Evolutionary conservation across 2,888 invertebrate genomes (phyloP), one percentile per base, ranked within the genome.

Genomic region (Drosophila prostipennis): DNA sequence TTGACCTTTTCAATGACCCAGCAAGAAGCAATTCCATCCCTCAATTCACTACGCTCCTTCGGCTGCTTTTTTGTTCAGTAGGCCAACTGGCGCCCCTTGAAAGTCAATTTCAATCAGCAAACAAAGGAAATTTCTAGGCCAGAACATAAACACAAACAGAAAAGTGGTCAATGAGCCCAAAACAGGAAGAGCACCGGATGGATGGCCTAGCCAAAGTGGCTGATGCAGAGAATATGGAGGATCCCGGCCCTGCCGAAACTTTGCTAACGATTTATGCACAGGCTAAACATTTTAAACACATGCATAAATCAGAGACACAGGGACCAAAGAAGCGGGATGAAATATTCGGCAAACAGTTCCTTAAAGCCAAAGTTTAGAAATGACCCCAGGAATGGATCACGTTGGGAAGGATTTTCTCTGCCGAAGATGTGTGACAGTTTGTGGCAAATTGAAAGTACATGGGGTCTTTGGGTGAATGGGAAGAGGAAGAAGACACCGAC

Each of bases 381-480:
- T 58, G 65, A 42, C 45, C 39, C 51, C 58, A 63, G 34, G 64
- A 65, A 46, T 26, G 39, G 64, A 64, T 64, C 34, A 43, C 32
- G 36, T 11, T 13, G 29, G 52, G 16, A 11, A 11, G 37, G 32
- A n/a, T 19, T 13, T 7, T n/a, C 46, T 40, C 19, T 46, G 37
- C 58, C 48, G 51, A 71, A 71, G 74, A 76, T 67, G 74, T 71
- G 71, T 71, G 79, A 79, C 74, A 79, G 53, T 76, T 72, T 77
- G 73, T 46, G 64, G 51, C 76, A 77, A 79, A 80, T 82, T 75
- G 78, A 82, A 85, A 77, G 55, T 45, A 69, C 46, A 26, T 7
- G 43, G 23, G n/a, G 10, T 2, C 19, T 4, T 5, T 16, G 19
- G 11, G 4, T 11, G 19, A 8, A 16, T 4, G 16, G 4, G 16